Percentiles rank a stretch among this genome's conserved stretches.
phyloP scores from a whole-genome alignment of 2,888 invertebrate genomes.

The Muschampia staudingeri region DNA sequence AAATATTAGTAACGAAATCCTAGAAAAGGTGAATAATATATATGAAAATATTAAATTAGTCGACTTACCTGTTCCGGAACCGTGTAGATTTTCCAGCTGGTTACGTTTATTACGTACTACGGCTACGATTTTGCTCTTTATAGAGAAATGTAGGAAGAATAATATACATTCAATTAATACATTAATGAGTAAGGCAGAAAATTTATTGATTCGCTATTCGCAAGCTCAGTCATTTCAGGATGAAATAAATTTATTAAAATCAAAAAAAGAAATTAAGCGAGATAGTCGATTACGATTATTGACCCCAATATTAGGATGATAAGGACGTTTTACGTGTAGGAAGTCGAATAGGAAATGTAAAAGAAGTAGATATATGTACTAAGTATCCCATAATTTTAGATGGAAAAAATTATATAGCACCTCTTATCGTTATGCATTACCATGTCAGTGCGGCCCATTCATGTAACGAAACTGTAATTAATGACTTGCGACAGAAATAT shows the following conservation, averaged over 20 bases:
- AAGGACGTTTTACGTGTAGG: conserved; percentile 49
- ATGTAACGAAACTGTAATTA: conserved; percentile 59
- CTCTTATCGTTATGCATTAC: conserved; percentile 55
- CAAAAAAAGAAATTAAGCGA: conserved; percentile 21
- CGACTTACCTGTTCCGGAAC: conserved; percentile 48
- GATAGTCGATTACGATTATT: conserved; percentile 39
- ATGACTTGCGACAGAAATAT: conserved; percentile 65
- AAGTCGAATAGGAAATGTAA: conserved; percentile 56
- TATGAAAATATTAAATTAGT: background rate
- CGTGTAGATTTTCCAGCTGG: conserved; percentile 52
- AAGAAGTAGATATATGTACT: conserved; percentile 29
- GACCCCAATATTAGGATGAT: conserved; percentile 56
- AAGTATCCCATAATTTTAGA: conserved; percentile 59
- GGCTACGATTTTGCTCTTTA: conserved; percentile 29
- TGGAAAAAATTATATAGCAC: conserved; percentile 39
- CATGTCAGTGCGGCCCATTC: conserved; percentile 56
- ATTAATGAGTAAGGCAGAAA: conserved; percentile 32
- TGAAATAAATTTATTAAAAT: conserved; percentile 31
- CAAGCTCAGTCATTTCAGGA: conserved; percentile 12
- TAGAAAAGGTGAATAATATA: conserved; percentile 26
- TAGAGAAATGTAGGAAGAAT: conserved; percentile 26
- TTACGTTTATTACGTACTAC: conserved; percentile 41
- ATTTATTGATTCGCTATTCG: conserved; percentile 31
- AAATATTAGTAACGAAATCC: conserved; percentile 6
- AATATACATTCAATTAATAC: background rate